Conservation (phyloP, 2,888 invertebrate species). For the Orthonevra nobilis region DNA sequence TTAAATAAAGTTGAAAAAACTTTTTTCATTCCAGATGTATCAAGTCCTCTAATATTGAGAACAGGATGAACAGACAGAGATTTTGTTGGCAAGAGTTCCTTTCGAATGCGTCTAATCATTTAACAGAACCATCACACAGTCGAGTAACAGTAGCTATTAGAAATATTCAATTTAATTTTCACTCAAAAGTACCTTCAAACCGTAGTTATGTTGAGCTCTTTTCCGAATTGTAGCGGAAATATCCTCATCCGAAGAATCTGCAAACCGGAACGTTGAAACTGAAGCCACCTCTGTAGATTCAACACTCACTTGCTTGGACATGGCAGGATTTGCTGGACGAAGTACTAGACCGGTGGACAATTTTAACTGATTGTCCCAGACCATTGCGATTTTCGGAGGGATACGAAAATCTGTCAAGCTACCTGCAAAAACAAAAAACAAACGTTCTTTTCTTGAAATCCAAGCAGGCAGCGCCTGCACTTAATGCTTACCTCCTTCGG, state of each 20-base stretch:
- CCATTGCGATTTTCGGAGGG: conserved; percentile 76
- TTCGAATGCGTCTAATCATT: too few relatives aligned
- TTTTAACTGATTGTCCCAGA: conserved; percentile 77
- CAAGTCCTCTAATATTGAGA: too few relatives aligned
- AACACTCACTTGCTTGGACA: conserved; percentile 25
- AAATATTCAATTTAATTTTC: too few relatives aligned
- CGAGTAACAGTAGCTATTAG: too few relatives aligned
- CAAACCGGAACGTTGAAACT: conserved; percentile 33
- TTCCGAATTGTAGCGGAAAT: conserved; percentile 86
- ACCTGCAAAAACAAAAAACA: conserved; percentile 71
- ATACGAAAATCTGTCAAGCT: conserved; percentile 77
- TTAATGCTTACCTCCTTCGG: conserved; percentile 74
- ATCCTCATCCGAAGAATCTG: conserved; percentile 79
- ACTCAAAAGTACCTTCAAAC: conserved; percentile 83
- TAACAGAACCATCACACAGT: too few relatives aligned
- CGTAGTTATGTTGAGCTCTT: conserved; percentile 86
- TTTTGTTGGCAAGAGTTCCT: too few relatives aligned
- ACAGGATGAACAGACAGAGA: too few relatives aligned
- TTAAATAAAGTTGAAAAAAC: too few relatives aligned
- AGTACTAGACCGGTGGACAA: conserved; percentile 63
- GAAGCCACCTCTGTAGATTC: conserved; percentile 29
- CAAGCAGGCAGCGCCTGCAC: too few relatives aligned
- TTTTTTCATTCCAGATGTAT: too few relatives aligned
- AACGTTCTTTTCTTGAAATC: background rate
- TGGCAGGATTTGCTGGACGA: conserved; percentile 38